phyloP scores from a whole-genome alignment of 2,113 vertebrate species.

The Alexandromys fortis region DNA sequence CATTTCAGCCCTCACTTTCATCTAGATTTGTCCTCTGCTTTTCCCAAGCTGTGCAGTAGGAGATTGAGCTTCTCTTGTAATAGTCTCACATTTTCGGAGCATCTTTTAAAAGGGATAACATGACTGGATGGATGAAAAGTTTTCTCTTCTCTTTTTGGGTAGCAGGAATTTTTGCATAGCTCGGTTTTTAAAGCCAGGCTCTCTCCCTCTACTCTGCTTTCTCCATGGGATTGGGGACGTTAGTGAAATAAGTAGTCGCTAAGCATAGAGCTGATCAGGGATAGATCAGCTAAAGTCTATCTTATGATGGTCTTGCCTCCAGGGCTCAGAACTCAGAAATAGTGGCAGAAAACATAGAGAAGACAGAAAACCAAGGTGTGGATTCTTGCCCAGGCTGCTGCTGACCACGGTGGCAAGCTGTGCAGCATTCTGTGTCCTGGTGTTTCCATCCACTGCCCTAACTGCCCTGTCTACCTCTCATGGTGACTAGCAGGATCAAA shows the following conservation, averaged over 20 bases:
- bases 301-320: background rate
- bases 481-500: background rate
- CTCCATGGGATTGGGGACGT: background rate
- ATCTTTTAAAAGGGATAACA: constrained; percentile 17
- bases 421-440: background rate
- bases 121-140: constrained; percentile 25
- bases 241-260: constrained; percentile 1
- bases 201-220: background rate
- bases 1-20: background rate
- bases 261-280: background rate
- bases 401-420: background rate
- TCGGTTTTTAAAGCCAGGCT: constrained; percentile 5
- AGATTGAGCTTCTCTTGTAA: constrained; percentile 12
- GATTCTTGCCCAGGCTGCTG: background rate
- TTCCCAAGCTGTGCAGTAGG: background rate
- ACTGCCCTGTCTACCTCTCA: background rate
- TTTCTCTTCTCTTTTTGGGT: constrained; percentile 45
- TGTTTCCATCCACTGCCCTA: constrained; percentile 4
- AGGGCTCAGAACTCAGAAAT: background rate
- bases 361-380: background rate
- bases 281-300: constrained; percentile 41
- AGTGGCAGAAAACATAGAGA: background rate
- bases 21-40: constrained; percentile 7
- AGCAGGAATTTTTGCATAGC: constrained; percentile 2
- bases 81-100: background rate